A percentile compares a stretch with the other conserved stretches of the same genome.
Conservation (phyloP, 2,797 vertebrate species). For the Danio choprae region DNA sequence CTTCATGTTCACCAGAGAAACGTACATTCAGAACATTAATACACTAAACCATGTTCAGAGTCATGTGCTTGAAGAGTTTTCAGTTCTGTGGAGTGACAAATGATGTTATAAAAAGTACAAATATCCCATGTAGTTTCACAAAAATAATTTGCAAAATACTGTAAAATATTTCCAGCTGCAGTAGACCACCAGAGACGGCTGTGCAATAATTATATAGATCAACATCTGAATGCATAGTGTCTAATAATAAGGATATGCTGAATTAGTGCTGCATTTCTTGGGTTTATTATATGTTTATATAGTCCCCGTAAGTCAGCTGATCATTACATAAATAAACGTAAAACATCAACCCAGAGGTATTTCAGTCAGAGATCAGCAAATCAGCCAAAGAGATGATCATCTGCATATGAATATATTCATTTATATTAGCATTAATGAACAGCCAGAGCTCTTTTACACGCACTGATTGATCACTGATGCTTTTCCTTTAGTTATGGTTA, state of each 20-base stretch:
- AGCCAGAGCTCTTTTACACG: too few species aligned
- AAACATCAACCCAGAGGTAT: neutral
- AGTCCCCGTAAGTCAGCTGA: neutral
- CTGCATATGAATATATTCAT: too few species aligned
- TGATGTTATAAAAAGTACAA: constrained; percentile 24
- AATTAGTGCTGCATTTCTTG: neutral
- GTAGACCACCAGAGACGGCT: constrained; percentile 9
- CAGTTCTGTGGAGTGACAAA: constrained; percentile 1
- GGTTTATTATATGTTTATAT: neutral
- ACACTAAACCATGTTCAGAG: too few species aligned
- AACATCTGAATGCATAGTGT: constrained; percentile 20
- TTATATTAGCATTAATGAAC: too few species aligned
- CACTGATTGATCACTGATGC: too few species aligned
- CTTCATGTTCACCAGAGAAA: neutral
- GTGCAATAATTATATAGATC: neutral
- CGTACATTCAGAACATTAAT: neutral
- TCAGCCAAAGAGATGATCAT: too few species aligned
- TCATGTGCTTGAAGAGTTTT: neutral
- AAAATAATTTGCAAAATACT: constrained; percentile 33
- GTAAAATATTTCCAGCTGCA: neutral
- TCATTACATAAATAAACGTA: neutral
- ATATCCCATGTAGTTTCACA: constrained; percentile 17
- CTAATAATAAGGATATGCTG: neutral
- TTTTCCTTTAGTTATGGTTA: too few species aligned
- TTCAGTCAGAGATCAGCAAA: neutral